These are phyloP conservation scores for Zonitis immaculata DNA, from an alignment of 2,888 invertebrate genomes.

Conservation along the genomic window DNA sequence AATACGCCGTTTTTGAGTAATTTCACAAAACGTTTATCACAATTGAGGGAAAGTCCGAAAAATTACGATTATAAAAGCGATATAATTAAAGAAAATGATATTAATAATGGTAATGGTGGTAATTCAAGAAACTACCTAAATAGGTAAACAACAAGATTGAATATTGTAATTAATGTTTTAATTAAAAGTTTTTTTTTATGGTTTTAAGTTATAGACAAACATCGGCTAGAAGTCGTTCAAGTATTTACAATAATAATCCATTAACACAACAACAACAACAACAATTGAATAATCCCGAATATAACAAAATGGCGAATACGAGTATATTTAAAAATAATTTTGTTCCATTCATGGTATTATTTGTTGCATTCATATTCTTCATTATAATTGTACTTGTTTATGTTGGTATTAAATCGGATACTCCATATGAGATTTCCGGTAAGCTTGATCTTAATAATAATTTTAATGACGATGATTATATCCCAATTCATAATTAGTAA, in stretches of 20 bases:
- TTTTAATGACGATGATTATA: no score
- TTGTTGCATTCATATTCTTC: conserved; percentile 61
- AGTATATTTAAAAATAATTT: conserved; percentile 58
- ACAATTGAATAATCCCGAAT: not conserved
- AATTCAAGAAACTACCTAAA: conserved; percentile 27
- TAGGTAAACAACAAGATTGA: no score
- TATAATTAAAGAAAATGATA: conserved; percentile 45
- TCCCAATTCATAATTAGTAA: no score
- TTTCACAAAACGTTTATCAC: conserved; percentile 60
- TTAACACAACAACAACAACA: no score
- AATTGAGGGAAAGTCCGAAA: conserved; percentile 34
- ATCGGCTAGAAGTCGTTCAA: conserved; percentile 30
- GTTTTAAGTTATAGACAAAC: conserved; percentile 26
- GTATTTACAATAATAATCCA: conserved; percentile 40
- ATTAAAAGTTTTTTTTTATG: no score
- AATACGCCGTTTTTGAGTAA: conserved; percentile 69
- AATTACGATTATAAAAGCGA: conserved; percentile 38
- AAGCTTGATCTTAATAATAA: conserved; percentile 39
- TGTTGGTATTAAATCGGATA: conserved; percentile 61
- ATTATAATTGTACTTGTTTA: conserved; percentile 63
- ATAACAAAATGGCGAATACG: conserved; percentile 33
- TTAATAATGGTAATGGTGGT: conserved; percentile 35
- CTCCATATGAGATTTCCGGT: conserved; percentile 54
- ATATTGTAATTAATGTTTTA: no score
- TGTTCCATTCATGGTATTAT: conserved; percentile 61